These are phyloP conservation scores for Tetramorium alpestre DNA, from an alignment of 1,140 invertebrate genomes.

Conservation along the genomic window DNA sequence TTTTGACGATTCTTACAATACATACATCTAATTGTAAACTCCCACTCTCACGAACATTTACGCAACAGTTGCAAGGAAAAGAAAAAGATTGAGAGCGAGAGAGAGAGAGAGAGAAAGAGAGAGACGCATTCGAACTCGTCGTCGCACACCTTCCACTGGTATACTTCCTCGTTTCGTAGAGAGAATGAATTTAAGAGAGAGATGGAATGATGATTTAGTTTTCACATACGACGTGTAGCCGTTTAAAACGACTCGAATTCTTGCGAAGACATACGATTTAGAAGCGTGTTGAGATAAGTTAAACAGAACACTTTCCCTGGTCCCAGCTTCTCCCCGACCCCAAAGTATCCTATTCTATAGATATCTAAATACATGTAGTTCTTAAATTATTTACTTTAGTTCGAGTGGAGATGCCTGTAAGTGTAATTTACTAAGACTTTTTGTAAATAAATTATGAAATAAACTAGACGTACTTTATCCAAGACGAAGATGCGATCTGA, in stretches of 20 bases:
- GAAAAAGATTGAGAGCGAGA: not conserved
- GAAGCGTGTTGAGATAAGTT: slow-evolving; percentile 67
- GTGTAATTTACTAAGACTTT: slow-evolving; percentile 86
- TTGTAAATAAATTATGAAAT: slow-evolving; percentile 86
- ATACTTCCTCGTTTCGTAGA: slow-evolving; percentile 72
- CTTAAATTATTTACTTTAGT: slow-evolving; percentile 86
- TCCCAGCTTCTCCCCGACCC: slow-evolving; percentile 84
- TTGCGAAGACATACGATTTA: slow-evolving; percentile 55
- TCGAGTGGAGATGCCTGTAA: slow-evolving; percentile 86
- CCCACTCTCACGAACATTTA: slow-evolving; percentile 52
- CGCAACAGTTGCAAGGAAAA: slow-evolving; percentile 41
- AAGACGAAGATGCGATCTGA: slow-evolving; percentile 73
- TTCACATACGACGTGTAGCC: slow-evolving; percentile 42
- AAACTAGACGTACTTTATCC: slow-evolving; percentile 86
- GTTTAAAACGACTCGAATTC: slow-evolving; percentile 51
- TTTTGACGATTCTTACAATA: slow-evolving; percentile 73
- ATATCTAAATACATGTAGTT: slow-evolving; percentile 86
- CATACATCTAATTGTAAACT: slow-evolving; percentile 75
- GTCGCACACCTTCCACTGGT: slow-evolving; percentile 72
- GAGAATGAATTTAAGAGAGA: slow-evolving; percentile 53
- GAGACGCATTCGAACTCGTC: slow-evolving; percentile 61
- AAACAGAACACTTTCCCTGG: slow-evolving; percentile 80
- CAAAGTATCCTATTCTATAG: slow-evolving; percentile 85
- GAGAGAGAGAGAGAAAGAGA: not conserved
- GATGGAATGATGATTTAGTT: slow-evolving; percentile 51